These are phyloP conservation scores for Tipula helvola DNA, from an alignment of 2,888 invertebrate genomes.

Conservation along the genomic window DNA sequence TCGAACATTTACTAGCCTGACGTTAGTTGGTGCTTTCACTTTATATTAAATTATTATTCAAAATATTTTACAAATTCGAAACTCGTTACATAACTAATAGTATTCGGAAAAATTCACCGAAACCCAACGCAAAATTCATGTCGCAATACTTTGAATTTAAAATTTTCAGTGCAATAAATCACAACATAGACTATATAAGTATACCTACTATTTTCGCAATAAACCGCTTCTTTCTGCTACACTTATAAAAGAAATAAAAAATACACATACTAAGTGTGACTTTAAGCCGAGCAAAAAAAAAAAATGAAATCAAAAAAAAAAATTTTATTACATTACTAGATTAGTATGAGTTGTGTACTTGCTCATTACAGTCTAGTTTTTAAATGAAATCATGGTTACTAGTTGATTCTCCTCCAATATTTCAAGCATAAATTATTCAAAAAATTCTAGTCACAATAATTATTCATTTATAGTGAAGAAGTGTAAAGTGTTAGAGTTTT, in stretches of 20 bases:
- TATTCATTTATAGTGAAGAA: not conserved
- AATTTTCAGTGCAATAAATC: too few species aligned
- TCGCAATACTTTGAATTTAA: too few species aligned
- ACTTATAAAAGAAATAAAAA: too few species aligned
- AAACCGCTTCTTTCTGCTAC: not conserved
- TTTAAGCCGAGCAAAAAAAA: not conserved
- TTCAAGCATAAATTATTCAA: too few species aligned
- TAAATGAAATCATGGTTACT: not conserved
- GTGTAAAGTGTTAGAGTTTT: not conserved
- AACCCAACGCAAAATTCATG: too few species aligned
- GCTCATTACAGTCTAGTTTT: not conserved
- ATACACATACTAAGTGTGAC: not conserved
- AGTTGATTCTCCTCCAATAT: not conserved
- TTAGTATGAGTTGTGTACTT: not conserved
- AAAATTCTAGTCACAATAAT: too few species aligned
- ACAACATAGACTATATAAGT: not conserved
- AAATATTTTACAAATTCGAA: too few species aligned
- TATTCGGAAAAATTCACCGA: too few species aligned
- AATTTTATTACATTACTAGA: not conserved
- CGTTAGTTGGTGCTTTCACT: too few species aligned
- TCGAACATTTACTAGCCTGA: too few species aligned
- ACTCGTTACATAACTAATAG: too few species aligned
- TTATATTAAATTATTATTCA: too few species aligned
- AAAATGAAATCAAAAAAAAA: not conserved
- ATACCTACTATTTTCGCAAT: not conserved